Conservation (phyloP, 2,797 vertebrate species). For the Periparus ater region DNA sequence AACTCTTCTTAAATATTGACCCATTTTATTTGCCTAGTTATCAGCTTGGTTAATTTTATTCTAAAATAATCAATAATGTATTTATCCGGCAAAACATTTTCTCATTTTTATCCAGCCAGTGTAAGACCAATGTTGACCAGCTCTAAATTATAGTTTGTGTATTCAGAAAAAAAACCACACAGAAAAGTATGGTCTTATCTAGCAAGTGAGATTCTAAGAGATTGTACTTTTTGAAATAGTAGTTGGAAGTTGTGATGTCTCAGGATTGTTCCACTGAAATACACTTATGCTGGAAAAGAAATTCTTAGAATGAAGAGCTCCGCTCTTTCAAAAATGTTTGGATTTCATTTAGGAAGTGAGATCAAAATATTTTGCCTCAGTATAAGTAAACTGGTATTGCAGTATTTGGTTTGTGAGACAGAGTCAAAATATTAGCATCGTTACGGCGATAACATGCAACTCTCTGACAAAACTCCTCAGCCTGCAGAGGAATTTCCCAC, state of each 20-base stretch:
- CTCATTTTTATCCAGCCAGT: not conserved
- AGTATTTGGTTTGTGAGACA: not conserved
- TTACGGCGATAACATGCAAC: not conserved
- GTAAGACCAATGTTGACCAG: not conserved
- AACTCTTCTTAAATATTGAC: slow-evolving; percentile 12
- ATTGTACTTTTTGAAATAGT: not conserved
- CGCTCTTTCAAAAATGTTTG: not conserved
- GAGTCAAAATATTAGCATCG: not conserved
- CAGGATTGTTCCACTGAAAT: not conserved
- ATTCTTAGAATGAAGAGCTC: not conserved
- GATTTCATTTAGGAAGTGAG: not conserved
- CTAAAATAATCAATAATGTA: not conserved
- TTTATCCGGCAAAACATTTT: not conserved
- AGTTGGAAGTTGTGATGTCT: not conserved
- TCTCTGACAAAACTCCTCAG: not conserved
- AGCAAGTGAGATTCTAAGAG: not conserved
- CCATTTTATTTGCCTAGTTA: not conserved
- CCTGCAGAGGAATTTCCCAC: not conserved
- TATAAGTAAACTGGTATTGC: not conserved
- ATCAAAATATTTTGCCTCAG: slow-evolving; percentile 19
- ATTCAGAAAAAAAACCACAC: not conserved
- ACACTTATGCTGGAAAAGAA: not conserved
- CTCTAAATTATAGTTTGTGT: not conserved
- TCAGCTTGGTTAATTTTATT: not conserved
- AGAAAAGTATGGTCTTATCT: not conserved